phyloP scores from a whole-genome alignment of 2,113 vertebrate species.

The Channa argus region DNA sequence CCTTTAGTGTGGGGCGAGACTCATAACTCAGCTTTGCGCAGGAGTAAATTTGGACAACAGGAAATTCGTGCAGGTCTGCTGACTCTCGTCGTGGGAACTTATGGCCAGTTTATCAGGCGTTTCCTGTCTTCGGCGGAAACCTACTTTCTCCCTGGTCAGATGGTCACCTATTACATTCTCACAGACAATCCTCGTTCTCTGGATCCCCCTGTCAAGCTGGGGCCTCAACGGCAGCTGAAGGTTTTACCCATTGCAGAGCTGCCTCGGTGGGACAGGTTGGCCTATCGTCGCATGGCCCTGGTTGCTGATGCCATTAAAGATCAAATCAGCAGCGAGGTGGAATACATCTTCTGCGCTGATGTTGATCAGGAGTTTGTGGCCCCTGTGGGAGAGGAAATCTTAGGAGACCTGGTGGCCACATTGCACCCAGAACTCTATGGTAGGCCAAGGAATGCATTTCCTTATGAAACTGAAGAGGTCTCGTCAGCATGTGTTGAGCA shows the following conservation, averaged over 20 bases:
- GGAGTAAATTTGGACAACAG: conserved; percentile 66
- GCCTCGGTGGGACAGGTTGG: conserved; percentile 77
- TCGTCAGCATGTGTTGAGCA: conserved; percentile 76
- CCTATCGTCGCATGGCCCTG: conserved; percentile 73
- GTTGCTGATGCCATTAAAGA: conserved; percentile 69
- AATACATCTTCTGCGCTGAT: conserved; percentile 83
- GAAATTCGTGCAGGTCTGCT: conserved; percentile 80
- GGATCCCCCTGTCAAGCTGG: conserved; percentile 67
- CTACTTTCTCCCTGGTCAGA: conserved; percentile 79
- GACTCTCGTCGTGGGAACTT: conserved; percentile 82
- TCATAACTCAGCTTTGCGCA: conserved; percentile 68
- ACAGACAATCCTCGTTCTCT: conserved; percentile 79
- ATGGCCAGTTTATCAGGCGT: conserved; percentile 68
- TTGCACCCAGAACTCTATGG: conserved; percentile 79
- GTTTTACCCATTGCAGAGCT: conserved; percentile 75
- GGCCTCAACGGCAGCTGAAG: conserved; percentile 66
- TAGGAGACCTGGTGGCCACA: conserved; percentile 79
- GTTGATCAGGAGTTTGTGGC: conserved; percentile 82
- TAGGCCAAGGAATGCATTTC: conserved; percentile 53
- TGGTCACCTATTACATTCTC: conserved; percentile 84
- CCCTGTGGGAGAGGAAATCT: conserved; percentile 80
- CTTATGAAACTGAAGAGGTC: conserved; percentile 70
- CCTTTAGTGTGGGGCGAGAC: conserved; percentile 87
- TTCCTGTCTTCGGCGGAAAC: conserved; percentile 82
- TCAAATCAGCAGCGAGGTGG: conserved; percentile 62